Percentiles rank a stretch among this genome's conserved stretches.
phyloP scores from a whole-genome alignment of 2,797 vertebrate species.

The Ptychadena robeensis region DNA sequence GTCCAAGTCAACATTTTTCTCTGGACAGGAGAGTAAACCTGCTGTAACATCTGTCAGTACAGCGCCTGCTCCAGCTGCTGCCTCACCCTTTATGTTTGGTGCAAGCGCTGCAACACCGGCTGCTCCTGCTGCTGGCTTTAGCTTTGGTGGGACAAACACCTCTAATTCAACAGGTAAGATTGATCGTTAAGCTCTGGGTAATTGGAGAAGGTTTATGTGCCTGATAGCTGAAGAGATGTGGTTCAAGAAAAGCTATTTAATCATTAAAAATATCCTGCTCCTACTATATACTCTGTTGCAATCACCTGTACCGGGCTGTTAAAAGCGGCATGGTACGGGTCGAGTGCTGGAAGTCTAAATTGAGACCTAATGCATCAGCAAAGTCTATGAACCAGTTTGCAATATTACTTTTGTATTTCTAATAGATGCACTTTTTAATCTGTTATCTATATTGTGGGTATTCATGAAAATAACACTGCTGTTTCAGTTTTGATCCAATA shows the following conservation, averaged over 20 bases:
- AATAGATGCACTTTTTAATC: too few relatives aligned
- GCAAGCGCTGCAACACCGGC: slow-evolving; percentile 67
- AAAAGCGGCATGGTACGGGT: too few relatives aligned
- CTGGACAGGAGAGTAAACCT: slow-evolving; percentile 83
- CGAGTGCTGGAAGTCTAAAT: too few relatives aligned
- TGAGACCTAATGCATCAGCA: too few relatives aligned
- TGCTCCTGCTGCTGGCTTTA: slow-evolving; percentile 77
- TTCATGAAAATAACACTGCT: not conserved
- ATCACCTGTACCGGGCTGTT: too few relatives aligned
- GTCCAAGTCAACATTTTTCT: slow-evolving; percentile 80
- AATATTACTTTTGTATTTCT: too few relatives aligned
- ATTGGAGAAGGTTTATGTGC: too few relatives aligned
- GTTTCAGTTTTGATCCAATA: not conserved
- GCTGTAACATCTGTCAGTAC: slow-evolving; percentile 72
- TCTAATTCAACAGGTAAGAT: slow-evolving; percentile 83
- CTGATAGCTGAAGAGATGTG: too few relatives aligned
- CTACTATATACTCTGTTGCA: too few relatives aligned
- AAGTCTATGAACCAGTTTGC: too few relatives aligned
- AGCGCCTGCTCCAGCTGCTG: slow-evolving; percentile 57
- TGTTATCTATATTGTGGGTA: not conserved
- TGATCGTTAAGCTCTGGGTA: not conserved
- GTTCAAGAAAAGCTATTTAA: too few relatives aligned
- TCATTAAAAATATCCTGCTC: too few relatives aligned
- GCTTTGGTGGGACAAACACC: slow-evolving; percentile 81
- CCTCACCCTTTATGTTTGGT: slow-evolving; percentile 84